These are phyloP conservation scores for Dryocosmus kuriphilus DNA, from an alignment of 2,888 invertebrate genomes.

Conservation along the genomic window DNA sequence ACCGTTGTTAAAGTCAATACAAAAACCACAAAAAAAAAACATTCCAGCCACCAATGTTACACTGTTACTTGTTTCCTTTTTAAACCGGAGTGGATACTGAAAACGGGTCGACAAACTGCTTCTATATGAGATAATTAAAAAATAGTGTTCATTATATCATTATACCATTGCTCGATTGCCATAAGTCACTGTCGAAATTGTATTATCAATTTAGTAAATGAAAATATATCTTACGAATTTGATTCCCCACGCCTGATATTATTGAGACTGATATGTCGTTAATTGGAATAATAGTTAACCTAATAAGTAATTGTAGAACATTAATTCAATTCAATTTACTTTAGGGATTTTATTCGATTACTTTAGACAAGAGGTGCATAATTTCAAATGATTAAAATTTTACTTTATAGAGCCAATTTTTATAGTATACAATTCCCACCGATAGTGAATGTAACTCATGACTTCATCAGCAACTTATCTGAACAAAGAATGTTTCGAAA, in stretches of 20 bases:
- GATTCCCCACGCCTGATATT: neutral
- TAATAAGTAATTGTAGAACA: neutral
- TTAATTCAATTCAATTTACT: neutral
- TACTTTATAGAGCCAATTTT: too few relatives aligned
- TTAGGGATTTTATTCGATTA: neutral
- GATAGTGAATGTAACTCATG: too few relatives aligned
- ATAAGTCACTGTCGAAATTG: constrained; percentile 5
- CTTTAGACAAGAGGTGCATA: neutral
- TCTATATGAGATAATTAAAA: neutral
- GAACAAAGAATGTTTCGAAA: too few relatives aligned
- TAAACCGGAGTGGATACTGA: constrained; percentile 59
- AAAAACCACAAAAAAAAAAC: constrained; percentile 33
- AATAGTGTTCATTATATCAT: neutral
- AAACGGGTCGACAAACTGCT: constrained; percentile 49
- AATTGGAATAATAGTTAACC: neutral
- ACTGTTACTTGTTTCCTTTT: constrained; percentile 33
- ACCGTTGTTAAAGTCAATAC: constrained; percentile 30
- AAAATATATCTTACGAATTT: neutral
- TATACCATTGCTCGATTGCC: neutral
- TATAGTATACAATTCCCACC: too few relatives aligned
- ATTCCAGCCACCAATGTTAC: constrained; percentile 41
- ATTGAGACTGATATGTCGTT: neutral
- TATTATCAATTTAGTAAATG: neutral
- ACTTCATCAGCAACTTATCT: too few relatives aligned
- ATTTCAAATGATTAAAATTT: too few relatives aligned